Percentiles rank a stretch among this genome's conserved stretches.
phyloP scores from a whole-genome alignment of 2,797 vertebrate genomes.

The Tympanoctomys barrerae region DNA sequence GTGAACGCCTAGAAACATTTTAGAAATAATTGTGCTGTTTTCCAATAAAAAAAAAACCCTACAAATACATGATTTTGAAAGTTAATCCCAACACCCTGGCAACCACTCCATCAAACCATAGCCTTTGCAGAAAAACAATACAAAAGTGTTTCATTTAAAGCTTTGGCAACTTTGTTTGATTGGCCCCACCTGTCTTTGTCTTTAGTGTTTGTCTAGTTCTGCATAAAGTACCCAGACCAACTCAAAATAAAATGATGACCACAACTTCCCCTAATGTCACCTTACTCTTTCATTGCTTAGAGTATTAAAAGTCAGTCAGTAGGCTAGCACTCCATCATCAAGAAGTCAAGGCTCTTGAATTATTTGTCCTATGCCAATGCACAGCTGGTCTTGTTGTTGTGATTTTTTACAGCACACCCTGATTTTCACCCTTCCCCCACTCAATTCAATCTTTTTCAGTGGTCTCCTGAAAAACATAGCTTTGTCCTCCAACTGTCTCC shows the following conservation, averaged over 20 bases:
- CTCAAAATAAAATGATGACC: constrained; percentile 9
- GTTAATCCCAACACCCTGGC: not conserved
- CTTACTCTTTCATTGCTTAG: not conserved
- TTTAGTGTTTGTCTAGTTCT: constrained; percentile 22
- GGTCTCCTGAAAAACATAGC: constrained; percentile 16
- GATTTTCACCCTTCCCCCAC: not conserved
- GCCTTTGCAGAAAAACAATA: not conserved
- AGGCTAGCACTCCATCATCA: not conserved
- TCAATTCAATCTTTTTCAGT: not conserved
- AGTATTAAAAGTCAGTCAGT: not conserved
- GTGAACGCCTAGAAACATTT: not conserved
- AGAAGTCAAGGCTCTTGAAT: constrained; percentile 8
- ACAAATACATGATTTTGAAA: constrained; percentile 27
- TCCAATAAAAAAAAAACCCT: constrained; percentile 7
- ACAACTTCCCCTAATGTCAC: not conserved
- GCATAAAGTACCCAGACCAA: not conserved
- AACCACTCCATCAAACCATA: not conserved
- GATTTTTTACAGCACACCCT: not conserved
- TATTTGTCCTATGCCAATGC: not conserved
- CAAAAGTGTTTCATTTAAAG: not conserved
- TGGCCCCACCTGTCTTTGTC: not conserved
- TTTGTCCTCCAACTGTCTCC: not conserved
- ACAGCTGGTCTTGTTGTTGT: not conserved
- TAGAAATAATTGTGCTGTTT: not conserved
- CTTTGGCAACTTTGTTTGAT: constrained; percentile 25